Percentiles rank a stretch among this genome's conserved stretches.
phyloP scores from a whole-genome alignment of 1,140 invertebrate species.

The Drosophila tani region DNA sequence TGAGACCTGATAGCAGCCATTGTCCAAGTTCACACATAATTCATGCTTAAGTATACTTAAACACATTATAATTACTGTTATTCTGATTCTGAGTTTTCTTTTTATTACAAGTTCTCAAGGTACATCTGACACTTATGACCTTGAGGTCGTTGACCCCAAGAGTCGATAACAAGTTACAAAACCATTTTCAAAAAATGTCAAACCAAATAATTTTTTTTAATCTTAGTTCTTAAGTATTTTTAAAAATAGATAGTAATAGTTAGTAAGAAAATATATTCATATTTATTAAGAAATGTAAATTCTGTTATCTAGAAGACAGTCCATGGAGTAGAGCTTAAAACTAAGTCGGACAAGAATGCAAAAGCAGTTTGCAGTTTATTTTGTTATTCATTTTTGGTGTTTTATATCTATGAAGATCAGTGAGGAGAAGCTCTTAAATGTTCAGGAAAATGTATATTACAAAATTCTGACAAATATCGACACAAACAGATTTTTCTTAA shows the following conservation, averaged over 20 bases:
- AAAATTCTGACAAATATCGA: conserved; percentile 8
- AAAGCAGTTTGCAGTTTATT: conserved; percentile 1
- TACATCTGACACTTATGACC: conserved; percentile 71
- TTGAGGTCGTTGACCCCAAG: conserved; percentile 35
- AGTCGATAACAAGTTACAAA: conserved; percentile 72
- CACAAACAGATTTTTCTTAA: conserved; percentile 5
- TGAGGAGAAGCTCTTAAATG: conserved; percentile 22
- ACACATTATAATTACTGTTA: conserved; percentile 10
- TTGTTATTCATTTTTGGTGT: conserved; percentile 8
- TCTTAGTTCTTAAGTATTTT: conserved; percentile 23
- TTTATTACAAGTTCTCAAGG: conserved; percentile 57
- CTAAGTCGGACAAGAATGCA: conserved; percentile 33
- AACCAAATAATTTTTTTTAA: conserved; percentile 45
- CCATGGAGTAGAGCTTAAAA: conserved; percentile 75
- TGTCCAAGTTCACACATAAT: conserved; percentile 34
- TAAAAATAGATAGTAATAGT: conserved; percentile 65
- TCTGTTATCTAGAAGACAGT: conserved; percentile 81
- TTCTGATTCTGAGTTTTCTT: conserved; percentile 20
- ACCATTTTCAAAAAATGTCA: conserved; percentile 55
- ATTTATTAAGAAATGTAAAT: conserved; percentile 62
- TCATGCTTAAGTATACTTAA: conserved; percentile 21
- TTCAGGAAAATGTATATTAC: conserved; percentile 12
- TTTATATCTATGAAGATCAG: not conserved
- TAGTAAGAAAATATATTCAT: conserved; percentile 71
- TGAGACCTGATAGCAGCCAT: conserved; percentile 47